These are phyloP conservation scores for Mirounga angustirostris DNA, from an alignment of 2,113 vertebrate species.

Conservation along the genomic window DNA sequence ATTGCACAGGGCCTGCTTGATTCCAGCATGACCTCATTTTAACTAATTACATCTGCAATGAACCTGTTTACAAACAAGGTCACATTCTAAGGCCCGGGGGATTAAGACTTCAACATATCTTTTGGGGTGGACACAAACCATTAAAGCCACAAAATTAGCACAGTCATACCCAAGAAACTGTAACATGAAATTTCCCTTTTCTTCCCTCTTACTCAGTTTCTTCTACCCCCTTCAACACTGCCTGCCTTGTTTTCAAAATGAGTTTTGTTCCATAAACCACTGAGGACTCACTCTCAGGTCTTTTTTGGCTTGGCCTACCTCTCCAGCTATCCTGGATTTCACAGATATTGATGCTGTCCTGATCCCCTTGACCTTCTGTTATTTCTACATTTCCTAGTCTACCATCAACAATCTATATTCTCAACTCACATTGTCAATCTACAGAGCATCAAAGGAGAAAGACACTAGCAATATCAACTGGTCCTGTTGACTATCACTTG, in stretches of 20 bases:
- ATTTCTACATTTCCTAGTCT: neutral
- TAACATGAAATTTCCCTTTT: neutral
- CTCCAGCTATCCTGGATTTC: neutral
- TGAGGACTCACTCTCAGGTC: neutral
- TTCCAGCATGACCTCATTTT: neutral
- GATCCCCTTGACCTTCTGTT: neutral
- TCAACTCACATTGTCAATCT: neutral
- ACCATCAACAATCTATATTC: neutral
- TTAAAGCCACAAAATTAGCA: neutral
- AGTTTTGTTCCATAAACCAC: neutral
- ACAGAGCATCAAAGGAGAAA: neutral
- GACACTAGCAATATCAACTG: neutral
- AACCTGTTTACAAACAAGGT: neutral
- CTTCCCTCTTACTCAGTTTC: neutral
- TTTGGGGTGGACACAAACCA: neutral
- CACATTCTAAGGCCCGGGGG: neutral
- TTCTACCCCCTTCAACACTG: neutral
- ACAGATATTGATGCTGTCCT: neutral
- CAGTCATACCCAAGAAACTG: neutral
- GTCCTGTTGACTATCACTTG: neutral
- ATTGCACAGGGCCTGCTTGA: neutral
- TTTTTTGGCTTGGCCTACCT: neutral
- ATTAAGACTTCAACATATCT: neutral
- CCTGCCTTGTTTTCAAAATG: neutral
- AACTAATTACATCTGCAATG: neutral